These are phyloP conservation scores for Brachionus koreanus DNA, from an alignment of 1,140 invertebrate species.

Conservation along the genomic window DNA sequence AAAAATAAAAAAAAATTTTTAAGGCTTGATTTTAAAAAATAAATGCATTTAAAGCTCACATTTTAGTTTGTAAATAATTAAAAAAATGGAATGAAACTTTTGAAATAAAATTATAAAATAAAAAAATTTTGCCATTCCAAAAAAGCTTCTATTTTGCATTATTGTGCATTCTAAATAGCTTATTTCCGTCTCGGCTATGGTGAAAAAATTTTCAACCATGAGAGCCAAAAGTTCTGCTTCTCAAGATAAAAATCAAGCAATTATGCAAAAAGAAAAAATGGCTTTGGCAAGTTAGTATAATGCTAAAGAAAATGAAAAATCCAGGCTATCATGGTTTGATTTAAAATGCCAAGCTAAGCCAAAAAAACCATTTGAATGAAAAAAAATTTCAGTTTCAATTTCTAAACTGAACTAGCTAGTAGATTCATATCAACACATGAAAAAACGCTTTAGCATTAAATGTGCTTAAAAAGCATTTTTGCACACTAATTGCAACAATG, in stretches of 20 bases:
- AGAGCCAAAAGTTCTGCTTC: not conserved
- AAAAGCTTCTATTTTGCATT: not conserved
- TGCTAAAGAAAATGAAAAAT: not conserved
- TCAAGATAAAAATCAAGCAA: slow-evolving; percentile 1
- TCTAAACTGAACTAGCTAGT: not conserved
- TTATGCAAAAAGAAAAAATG: not conserved
- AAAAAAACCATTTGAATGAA: not conserved
- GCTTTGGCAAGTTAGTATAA: not conserved
- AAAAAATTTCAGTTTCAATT: not conserved
- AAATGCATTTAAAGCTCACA: not conserved
- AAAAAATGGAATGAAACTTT: not conserved
- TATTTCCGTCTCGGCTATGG: not conserved
- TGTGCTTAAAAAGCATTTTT: slow-evolving; percentile 15
- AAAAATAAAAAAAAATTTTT: too few relatives aligned
- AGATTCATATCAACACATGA: slow-evolving; percentile 1
- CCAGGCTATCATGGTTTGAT: not conserved
- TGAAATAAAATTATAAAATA: not conserved
- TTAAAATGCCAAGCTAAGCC: slow-evolving; percentile 5
- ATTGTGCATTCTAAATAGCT: not conserved
- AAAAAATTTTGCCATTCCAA: not conserved
- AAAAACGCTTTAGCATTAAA: not conserved
- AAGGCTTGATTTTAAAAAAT: too few relatives aligned
- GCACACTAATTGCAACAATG: not conserved
- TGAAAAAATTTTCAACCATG: not conserved
- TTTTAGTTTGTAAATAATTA: not conserved